phyloP scores from a whole-genome alignment of 2,113 vertebrate species.

The Hippocampus zosterae region DNA sequence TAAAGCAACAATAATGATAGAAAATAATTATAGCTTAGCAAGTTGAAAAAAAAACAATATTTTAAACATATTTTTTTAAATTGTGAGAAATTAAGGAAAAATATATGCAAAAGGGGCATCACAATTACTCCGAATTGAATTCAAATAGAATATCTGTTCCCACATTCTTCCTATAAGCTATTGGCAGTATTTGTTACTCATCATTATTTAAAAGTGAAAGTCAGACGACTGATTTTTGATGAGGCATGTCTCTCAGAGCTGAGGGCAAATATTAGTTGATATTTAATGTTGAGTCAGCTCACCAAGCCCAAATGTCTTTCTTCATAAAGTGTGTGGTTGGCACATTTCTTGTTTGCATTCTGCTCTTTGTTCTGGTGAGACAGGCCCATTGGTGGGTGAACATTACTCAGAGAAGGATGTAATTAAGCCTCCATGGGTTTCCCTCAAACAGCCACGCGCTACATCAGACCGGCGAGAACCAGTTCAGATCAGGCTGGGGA shows the following conservation, averaged over 20 bases:
- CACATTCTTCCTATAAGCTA: not conserved
- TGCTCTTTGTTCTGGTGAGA: slow-evolving; percentile 26
- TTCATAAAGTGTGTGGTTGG: not conserved
- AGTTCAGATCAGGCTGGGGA: slow-evolving; percentile 53
- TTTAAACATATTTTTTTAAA: not conserved
- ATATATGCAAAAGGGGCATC: not conserved
- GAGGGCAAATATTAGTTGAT: not conserved
- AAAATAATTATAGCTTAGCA: not conserved
- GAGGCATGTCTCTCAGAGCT: not conserved
- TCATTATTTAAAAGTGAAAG: not conserved
- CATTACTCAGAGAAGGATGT: slow-evolving; percentile 46
- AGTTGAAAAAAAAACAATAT: not conserved
- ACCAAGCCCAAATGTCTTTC: slow-evolving; percentile 2
- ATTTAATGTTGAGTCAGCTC: slow-evolving; percentile 22
- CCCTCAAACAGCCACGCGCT: slow-evolving; percentile 21
- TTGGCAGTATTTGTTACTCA: not conserved
- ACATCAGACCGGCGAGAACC: slow-evolving; percentile 64
- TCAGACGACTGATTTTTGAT: not conserved
- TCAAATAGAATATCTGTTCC: too few species aligned
- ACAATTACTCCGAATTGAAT: not conserved
- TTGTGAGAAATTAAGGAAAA: not conserved
- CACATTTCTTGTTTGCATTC: not conserved
- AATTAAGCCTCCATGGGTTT: slow-evolving; percentile 45
- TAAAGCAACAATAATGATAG: not conserved
- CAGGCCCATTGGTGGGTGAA: slow-evolving; percentile 17